A percentile compares a stretch with the other conserved stretches of the same genome.
phyloP scores from a whole-genome alignment of 2,888 invertebrate genomes.

The Schrankia costaestrigalis region DNA sequence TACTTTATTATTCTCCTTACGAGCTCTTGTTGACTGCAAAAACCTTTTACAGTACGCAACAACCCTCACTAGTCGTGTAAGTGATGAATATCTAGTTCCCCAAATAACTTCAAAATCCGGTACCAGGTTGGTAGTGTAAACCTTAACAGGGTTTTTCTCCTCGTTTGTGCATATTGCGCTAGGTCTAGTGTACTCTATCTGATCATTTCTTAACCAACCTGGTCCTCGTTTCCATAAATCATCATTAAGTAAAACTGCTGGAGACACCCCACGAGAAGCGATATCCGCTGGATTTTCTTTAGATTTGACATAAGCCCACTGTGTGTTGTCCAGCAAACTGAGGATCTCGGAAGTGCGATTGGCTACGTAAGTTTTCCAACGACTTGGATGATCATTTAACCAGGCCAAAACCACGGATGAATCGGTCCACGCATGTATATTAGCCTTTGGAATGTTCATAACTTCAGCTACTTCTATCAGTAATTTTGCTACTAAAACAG shows the following conservation, averaged over 20 bases:
- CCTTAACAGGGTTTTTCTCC: neutral
- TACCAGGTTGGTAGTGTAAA: neutral
- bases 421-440: slow-evolving; percentile 2
- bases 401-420: slow-evolving; percentile 1
- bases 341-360: neutral
- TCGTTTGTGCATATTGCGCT: neutral
- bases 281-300: neutral
- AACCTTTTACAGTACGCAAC: neutral
- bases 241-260: neutral
- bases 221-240: neutral
- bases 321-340: neutral
- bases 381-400: neutral
- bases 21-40: neutral
- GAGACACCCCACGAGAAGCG: neutral
- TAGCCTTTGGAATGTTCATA: neutral
- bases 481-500: neutral
- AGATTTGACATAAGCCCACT: slow-evolving; percentile 1
- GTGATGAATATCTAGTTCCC: neutral
- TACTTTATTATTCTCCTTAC: too few relatives aligned
- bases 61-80: neutral
- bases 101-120: neutral
- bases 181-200: neutral
- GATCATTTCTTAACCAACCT: neutral
- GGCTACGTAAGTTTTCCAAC: slow-evolving; percentile 1
- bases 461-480: slow-evolving; percentile 1